phyloP scores from a whole-genome alignment of 2,113 vertebrate genomes.

The Panthera uncia region DNA sequence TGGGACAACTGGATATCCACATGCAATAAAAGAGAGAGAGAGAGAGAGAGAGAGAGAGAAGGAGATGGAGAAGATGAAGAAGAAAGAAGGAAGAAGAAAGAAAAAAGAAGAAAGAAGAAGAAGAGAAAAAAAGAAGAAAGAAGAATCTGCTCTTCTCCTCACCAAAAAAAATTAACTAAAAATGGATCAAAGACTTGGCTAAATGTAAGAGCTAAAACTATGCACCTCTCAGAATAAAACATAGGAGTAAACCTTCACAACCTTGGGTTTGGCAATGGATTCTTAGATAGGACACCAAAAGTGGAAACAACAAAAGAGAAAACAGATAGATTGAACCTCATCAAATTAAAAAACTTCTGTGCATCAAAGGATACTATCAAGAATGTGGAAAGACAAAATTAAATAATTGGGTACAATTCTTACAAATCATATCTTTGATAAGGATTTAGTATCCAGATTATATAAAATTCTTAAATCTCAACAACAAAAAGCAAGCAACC shows the following conservation, averaged over 20 bases:
- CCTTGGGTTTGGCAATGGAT: not conserved
- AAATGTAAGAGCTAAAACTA: not conserved
- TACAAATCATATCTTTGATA: not conserved
- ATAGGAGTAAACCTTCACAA: not conserved
- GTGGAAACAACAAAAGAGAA: not conserved
- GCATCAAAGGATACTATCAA: not conserved
- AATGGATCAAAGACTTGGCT: not conserved
- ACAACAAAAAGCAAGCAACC: not conserved
- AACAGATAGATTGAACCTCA: not conserved
- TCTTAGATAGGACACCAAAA: not conserved
- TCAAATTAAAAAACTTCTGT: not conserved
- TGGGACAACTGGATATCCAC: not conserved
- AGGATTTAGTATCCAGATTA: not conserved
- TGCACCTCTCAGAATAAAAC: not conserved
- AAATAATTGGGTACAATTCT: not conserved
- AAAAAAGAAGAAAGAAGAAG: too few species aligned
- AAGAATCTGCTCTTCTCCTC: not conserved
- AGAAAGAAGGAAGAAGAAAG: too few species aligned
- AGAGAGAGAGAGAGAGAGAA: too few species aligned
- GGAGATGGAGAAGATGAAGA: too few species aligned
- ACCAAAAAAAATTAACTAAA: not conserved
- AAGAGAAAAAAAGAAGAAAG: not conserved
- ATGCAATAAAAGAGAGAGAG: not conserved
- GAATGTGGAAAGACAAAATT: not conserved
- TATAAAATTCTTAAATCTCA: not conserved